Evolutionary conservation across 2,888 invertebrate genomes (phyloP).

Genomic region (Sicus ferrugineus): DNA sequence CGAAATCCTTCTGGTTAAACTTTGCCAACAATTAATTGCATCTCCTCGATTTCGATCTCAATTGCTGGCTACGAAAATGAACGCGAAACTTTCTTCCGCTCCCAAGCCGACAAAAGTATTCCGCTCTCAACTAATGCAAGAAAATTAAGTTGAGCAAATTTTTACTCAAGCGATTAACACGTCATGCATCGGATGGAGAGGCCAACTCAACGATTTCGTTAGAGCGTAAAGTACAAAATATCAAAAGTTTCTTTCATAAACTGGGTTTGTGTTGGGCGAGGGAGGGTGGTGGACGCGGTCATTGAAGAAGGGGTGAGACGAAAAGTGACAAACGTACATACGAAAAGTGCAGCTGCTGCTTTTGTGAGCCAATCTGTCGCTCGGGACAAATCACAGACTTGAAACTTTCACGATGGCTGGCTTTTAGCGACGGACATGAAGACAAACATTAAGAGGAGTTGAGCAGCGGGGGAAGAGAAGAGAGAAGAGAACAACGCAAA

Average conservation of each 20-base stretch:
- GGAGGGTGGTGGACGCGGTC: slow-evolving; percentile 34
- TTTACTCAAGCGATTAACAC: slow-evolving; percentile 39
- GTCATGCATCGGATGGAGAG: slow-evolving; percentile 37
- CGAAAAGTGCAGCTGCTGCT: slow-evolving; percentile 27
- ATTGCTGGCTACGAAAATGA: slow-evolving; percentile 2
- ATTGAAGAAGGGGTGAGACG: neutral
- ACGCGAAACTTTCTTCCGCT: neutral
- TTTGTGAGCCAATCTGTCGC: slow-evolving; percentile 53
- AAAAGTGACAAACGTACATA: slow-evolving; percentile 45
- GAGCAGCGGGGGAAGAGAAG: neutral
- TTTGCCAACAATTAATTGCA: slow-evolving; percentile 12
- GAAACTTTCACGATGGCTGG: slow-evolving; percentile 23
- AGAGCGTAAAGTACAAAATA: slow-evolving; percentile 47
- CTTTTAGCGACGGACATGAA: neutral
- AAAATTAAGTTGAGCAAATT: slow-evolving; percentile 32
- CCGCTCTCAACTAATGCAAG: slow-evolving; percentile 23
- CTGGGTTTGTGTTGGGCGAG: slow-evolving; percentile 40
- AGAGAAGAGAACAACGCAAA: neutral
- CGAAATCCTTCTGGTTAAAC: neutral
- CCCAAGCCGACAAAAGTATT: neutral
- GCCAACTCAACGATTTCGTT: slow-evolving; percentile 44
- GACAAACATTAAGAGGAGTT: neutral
- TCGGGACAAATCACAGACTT: slow-evolving; percentile 52
- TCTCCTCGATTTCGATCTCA: slow-evolving; percentile 17
- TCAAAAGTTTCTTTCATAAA: slow-evolving; percentile 41